Evolutionary conservation across 2,888 invertebrate genomes (phyloP), one percentile per base, ranked within the genome.

Genomic region (Sphinx pinastri): DNA sequence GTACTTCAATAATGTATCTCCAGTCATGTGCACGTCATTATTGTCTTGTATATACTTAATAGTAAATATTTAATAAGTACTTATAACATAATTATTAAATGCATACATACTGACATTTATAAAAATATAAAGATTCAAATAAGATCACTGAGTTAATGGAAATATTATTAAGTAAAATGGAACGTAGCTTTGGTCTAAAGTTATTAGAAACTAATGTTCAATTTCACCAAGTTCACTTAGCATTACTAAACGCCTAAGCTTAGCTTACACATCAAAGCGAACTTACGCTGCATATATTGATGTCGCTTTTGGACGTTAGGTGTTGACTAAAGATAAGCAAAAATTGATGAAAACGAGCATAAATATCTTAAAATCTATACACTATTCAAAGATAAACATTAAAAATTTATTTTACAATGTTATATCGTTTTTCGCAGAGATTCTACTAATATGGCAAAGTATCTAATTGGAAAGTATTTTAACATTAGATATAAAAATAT

Each of bases 171-270:
- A 67, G 45, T 67, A 70, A 67, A 71, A 67, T 74, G 78, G 75
- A 79, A 79, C 73, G 75, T 79, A 81, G 77, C 88, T 88, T 88
- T 88, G 88, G 88, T 82, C 57, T 70, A 58, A 55, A 16, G 38
- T 78, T 72, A 67, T 79, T 79, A 76, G 73, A 74, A 77, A 80
- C 79, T 79, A 80, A 73, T 52, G n/a, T 38, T 16, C 54, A n/a
- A n/a, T n/a, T n/a, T 16, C n/a, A 54, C n/a, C 14, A 54, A n/a
- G 10, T 13, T 51, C 13, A 10, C 13, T 51, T 51, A 51, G 10
- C 13, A 1, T 51, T 12, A 51, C 1, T 3, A 13, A 4, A 13
- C 51, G 51, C 3, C 51, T 51, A 51, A 51, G 4, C 38, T 38
- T 8, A 38, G 38, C 25, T 25, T 25, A 25, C 2, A 38, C 6